These are phyloP conservation scores for Pharmacophagus antenor DNA, from an alignment of 2,888 invertebrate species.

Conservation along the genomic window DNA sequence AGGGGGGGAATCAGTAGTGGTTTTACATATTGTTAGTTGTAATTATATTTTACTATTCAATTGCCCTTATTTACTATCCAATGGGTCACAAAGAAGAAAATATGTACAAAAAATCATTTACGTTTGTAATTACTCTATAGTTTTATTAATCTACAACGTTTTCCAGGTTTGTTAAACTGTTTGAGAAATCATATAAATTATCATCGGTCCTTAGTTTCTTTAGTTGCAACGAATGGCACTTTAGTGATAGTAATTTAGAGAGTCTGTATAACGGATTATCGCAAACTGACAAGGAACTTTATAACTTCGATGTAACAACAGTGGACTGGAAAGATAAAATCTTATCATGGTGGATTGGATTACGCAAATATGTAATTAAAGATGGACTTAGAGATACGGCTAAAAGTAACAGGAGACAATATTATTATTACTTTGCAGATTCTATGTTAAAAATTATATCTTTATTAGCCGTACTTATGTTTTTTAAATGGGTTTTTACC, in stretches of 20 bases:
- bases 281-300: constrained; percentile 39
- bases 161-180: constrained; percentile 39
- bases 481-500: no score
- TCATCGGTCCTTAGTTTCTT: constrained; percentile 35
- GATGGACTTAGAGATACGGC: constrained; percentile 34
- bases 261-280: constrained; percentile 34
- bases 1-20: no score
- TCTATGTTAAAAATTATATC: neutral
- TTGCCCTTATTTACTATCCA: no score
- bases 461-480: neutral
- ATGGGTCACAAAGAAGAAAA: no score
- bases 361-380: constrained; percentile 40
- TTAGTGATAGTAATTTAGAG: constrained; percentile 37
- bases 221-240: constrained; percentile 37
- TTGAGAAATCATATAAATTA: constrained; percentile 40
- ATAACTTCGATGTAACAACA: constrained; percentile 38
- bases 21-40: no score
- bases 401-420: neutral
- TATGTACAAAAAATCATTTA: no score
- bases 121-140: no score
- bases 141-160: neutral
- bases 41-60: no score
- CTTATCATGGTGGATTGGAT: constrained; percentile 36
- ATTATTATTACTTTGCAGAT: constrained; percentile 7
- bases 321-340: constrained; percentile 37